Evolutionary conservation across 2,888 invertebrate genomes (phyloP).

Genomic region (Xanthia icteritia): DNA sequence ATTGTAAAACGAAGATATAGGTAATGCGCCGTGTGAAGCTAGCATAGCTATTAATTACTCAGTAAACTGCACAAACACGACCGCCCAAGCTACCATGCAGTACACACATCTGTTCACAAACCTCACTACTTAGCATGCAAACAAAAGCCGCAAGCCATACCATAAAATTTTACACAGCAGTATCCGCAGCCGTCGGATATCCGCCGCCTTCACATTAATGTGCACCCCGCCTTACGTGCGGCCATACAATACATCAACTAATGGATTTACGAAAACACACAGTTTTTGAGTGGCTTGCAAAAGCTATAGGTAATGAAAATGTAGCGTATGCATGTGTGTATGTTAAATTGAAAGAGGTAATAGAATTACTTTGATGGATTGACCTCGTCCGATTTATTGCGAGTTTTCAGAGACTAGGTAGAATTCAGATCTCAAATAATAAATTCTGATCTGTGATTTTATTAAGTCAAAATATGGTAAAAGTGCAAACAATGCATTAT

Average conservation of each 20-base stretch:
- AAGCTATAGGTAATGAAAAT: not conserved
- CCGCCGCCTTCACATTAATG: conserved; percentile 20
- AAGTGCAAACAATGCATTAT: not conserved
- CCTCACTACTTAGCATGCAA: conserved; percentile 35
- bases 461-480: not conserved
- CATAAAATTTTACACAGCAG: conserved; percentile 28
- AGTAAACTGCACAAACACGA: not conserved
- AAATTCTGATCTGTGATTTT: not conserved
- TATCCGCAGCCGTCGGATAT: conserved; percentile 34
- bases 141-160: conserved; percentile 26
- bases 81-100: not conserved
- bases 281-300: conserved; percentile 5
- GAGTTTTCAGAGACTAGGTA: not conserved
- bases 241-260: not conserved
- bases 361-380: not conserved
- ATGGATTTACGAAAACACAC: conserved; percentile 12
- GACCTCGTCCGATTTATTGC: not conserved
- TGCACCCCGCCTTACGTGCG: conserved; percentile 10
- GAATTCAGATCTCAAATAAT: not conserved
- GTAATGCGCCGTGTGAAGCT: too few species aligned
- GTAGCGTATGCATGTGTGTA: not conserved
- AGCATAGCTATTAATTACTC: not conserved
- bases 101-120: conserved; percentile 3
- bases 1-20: not conserved
- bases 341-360: not conserved